Evolutionary conservation across 2,797 vertebrate species (phyloP), one percentile per base, ranked within the genome.

Genomic region (Pantherophis alleghaniensis): DNA sequence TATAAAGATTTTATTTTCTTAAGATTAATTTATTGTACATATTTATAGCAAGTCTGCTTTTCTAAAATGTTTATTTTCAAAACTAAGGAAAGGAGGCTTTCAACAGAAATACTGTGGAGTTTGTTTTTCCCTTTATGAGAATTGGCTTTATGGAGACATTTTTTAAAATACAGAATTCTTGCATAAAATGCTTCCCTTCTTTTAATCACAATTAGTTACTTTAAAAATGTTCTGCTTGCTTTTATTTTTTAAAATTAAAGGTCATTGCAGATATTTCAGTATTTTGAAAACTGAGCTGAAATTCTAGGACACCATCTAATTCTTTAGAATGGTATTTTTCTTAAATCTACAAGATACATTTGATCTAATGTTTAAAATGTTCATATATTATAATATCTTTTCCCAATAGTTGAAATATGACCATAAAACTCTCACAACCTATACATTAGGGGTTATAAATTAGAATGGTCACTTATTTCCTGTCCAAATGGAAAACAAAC

Each of bases 1-100:
- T 61, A 91, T 51, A 92, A 90, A 86, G 69, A 0, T 91, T 92
- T 91, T 87, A 95, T 95, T 95, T 95, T 96, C 86, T 88, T 94
- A 95, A 92, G 79, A 88, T 93, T 90, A 93, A 93, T 95, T 92
- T 91, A n/a, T 66, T 94, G 5, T 0, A 0, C 86, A 91, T 86
- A 90, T 87, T 90, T 79, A 32, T 24, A 89, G 5, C 0, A 60
- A 32, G 86, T 92, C 92, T 91, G 47, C 0, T 66, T 93, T 95
- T 91, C 94, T 74, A 88, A 92, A 87, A 60, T 2, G 89, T 51
- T 92, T 57, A 87, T 93, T 94, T 94, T 90, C 87, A 37, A 60
- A 94, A 63, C 87, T 37, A 92, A 0, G 24, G 11, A 60, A 87
- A 32, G 87, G n/a, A 56, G 94, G 37, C 32, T 6, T 59, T n/a